Percentiles rank a stretch among this genome's conserved stretches.
These are phyloP conservation scores for Stenolophus ochropezus DNA, from an alignment of 2,888 invertebrate species.

Conservation along the genomic window DNA sequence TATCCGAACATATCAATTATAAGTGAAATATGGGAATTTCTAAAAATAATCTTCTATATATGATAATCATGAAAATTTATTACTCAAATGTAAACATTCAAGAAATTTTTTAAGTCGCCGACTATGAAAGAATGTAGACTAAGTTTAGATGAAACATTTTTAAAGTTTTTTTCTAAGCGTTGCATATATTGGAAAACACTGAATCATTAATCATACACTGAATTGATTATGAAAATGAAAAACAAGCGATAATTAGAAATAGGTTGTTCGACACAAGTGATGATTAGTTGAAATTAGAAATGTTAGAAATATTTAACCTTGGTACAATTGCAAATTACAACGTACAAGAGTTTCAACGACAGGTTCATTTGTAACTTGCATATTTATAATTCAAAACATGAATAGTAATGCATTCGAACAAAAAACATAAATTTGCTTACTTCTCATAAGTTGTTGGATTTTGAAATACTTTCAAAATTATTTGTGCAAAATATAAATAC, in stretches of 20 bases:
- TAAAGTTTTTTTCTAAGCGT: conserved; percentile 2
- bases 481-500: no score
- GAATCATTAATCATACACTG: conserved; percentile 30
- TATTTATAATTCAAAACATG: neutral
- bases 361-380: neutral
- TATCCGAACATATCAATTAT: neutral
- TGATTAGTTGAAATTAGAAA: conserved; percentile 33
- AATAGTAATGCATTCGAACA: no score
- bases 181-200: conserved; percentile 24
- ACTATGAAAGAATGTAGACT: conserved; percentile 10
- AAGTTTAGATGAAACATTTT: conserved; percentile 12
- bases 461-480: no score
- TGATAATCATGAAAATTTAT: neutral
- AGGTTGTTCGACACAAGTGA: conserved; percentile 37
- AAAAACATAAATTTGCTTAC: no score
- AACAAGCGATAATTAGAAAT: conserved; percentile 29
- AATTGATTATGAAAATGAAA: conserved; percentile 23
- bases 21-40: neutral
- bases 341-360: conserved; percentile 1
- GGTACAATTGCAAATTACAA: conserved; percentile 22
- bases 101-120: neutral
- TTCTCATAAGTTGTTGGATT: no score
- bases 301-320: conserved; percentile 8
- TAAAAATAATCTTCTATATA: neutral
- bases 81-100: neutral